Conservation (phyloP, 2,113 vertebrate species). For the Laterallus jamaicensis region DNA sequence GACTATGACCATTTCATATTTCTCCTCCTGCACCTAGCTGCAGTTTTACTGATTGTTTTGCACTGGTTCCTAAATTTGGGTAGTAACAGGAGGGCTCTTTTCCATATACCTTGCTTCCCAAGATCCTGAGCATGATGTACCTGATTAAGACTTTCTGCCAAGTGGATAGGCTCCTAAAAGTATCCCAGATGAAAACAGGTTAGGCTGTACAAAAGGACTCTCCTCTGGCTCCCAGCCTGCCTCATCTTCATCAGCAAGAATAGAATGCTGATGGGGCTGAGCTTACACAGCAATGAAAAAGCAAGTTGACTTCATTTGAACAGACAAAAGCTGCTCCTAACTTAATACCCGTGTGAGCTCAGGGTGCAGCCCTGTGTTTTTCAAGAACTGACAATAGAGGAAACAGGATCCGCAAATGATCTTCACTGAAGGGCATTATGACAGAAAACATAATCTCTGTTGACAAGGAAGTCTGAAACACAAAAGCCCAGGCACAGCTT, state of each 20-base stretch:
- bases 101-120: background rate
- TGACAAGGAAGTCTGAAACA: constrained; percentile 23
- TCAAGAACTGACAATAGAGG: constrained; percentile 15
- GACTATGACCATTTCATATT: background rate
- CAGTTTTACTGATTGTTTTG: background rate
- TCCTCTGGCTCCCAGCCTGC: fast-evolving
- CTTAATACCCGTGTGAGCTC: background rate
- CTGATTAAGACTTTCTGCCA: background rate
- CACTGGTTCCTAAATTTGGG: background rate
- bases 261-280: background rate
- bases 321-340: background rate
- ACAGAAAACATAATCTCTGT: constrained; percentile 6
- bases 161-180: background rate
- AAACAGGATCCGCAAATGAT: constrained; percentile 12
- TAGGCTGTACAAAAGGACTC: background rate
- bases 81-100: background rate
- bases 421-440: background rate
- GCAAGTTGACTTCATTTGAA: background rate
- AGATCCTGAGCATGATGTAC: fast-evolving
- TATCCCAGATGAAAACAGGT: background rate
- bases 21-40: background rate
- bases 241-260: background rate
- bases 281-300: background rate
- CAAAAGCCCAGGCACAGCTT: background rate
- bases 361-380: background rate